Conservation (phyloP, 2,113 vertebrate species). For the Eurystomus gularis region DNA sequence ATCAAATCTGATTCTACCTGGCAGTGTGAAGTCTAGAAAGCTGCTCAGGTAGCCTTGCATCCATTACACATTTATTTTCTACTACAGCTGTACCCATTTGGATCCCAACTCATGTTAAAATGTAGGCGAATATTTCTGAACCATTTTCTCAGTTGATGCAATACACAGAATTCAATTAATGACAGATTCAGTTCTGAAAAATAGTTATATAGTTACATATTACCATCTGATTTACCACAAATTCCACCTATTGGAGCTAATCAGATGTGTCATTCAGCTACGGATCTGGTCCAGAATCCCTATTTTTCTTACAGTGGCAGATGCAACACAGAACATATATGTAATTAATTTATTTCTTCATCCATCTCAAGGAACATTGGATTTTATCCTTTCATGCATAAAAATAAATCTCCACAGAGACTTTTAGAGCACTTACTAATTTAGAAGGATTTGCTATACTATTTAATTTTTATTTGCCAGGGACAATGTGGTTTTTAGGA, state of each 20-base stretch:
- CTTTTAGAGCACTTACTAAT: conserved; percentile 21
- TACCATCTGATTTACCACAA: neutral
- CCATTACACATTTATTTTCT: neutral
- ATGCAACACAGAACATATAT: neutral
- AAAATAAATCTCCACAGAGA: neutral
- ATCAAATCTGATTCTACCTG: neutral
- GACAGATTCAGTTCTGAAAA: neutral
- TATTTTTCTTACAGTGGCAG: neutral
- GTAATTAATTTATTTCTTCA: conserved; percentile 11
- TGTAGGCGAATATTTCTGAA: neutral
- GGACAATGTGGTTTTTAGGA: neutral
- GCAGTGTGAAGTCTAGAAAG: neutral
- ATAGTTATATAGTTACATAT: neutral
- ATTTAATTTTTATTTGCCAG: conserved; percentile 9
- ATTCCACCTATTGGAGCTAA: neutral
- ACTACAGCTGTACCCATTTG: neutral
- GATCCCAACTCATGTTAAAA: neutral
- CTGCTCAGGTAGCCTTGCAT: neutral
- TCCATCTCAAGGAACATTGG: neutral
- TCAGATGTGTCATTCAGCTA: neutral
- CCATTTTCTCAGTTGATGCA: neutral
- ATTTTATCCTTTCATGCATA: conserved; percentile 28
- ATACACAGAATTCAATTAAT: neutral
- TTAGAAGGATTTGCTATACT: neutral
- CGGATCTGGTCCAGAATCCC: neutral